Evolutionary conservation across 1,140 invertebrate genomes (phyloP), one percentile per base, ranked within the genome.

Genomic region (Hypsibius dujardini): DNA sequence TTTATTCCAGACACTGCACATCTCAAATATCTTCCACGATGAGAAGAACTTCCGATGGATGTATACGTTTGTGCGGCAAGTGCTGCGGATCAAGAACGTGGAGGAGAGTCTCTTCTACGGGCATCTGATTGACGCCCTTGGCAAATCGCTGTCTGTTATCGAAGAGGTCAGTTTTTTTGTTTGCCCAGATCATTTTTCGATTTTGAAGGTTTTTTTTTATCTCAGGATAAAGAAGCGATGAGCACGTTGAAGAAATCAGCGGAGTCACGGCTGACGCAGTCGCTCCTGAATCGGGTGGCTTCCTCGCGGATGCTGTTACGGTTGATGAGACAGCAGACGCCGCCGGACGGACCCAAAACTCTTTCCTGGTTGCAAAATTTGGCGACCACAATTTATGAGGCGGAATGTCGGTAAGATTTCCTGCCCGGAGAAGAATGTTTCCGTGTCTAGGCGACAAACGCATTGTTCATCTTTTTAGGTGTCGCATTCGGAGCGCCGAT

Each of bases 11-110:
- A 42, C 42, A 3, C 7, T 67, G 12, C 42, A 14, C 3, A 12
- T 67, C 7, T 67, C 62, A 42, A 67, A 7, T 42, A 67, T 67
- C 42, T 67, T 67, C 42, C 42, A 67, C 62, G 62, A 67, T 3
- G 7, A 67, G 42, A 67, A 67, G 62, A 67, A 67, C 42, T 67
- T 67, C 62, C 7, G 62, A 14, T 67, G 62, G 62, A 67, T 67
- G 62, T 42, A 14, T 67, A 3, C 42, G 62, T 42, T 67, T 3
- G 62, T 67, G 62, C 7, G 42, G 62, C 62, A 67, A 42, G 42
- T 67, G 7, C 7, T 67, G 3, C 62, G 62, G 7, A 14, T 67
- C 3, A 67, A 67, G 62, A 42, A 42, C 45, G 62, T 42, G 3
- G 62, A 67, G 42, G 62, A 67, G 3, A 67, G 62, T 42, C 3